Conservation (phyloP, 2,888 invertebrate species). For the Philopedon plagiatum region DNA sequence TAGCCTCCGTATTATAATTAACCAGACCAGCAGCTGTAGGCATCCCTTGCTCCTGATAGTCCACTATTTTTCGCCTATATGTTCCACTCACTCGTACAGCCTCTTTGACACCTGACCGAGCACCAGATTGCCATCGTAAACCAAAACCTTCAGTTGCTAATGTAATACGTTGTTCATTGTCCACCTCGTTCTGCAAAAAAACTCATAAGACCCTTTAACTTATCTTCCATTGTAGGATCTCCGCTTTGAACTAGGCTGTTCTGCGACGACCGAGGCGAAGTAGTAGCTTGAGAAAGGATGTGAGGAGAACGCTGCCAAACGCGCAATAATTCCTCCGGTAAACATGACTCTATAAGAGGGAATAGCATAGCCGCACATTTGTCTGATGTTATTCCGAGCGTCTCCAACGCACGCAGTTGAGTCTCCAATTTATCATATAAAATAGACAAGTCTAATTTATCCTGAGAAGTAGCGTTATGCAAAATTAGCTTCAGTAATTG, state of each 20-base stretch:
- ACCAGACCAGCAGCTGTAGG: not conserved
- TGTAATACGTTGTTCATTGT: slow-evolving; percentile 20
- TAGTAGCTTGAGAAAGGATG: slow-evolving; percentile 54
- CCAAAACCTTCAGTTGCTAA: slow-evolving; percentile 44
- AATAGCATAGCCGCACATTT: slow-evolving; percentile 58
- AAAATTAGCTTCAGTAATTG: slow-evolving; percentile 58
- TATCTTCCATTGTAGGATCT: slow-evolving; percentile 14
- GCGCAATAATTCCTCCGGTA: too few relatives aligned
- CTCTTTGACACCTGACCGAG: too few relatives aligned
- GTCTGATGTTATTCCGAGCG: slow-evolving; percentile 56
- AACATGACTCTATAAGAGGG: slow-evolving; percentile 40
- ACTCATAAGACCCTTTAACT: slow-evolving; percentile 35
- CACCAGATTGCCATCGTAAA: not conserved
- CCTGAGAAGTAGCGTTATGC: slow-evolving; percentile 46
- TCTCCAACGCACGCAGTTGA: slow-evolving; percentile 57
- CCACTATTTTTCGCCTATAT: not conserved
- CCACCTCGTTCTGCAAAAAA: slow-evolving; percentile 52
- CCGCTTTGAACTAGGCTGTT: not conserved
- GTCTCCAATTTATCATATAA: slow-evolving; percentile 58
- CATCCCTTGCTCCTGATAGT: not conserved
- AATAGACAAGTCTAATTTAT: slow-evolving; percentile 41
- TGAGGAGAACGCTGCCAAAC: not conserved
- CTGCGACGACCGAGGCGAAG: not conserved
- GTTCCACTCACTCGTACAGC: not conserved
- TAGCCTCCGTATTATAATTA: not conserved